Base-by-base conservation (phyloP, 1,140 invertebrate species). In the Orius insidiosus region DNA sequence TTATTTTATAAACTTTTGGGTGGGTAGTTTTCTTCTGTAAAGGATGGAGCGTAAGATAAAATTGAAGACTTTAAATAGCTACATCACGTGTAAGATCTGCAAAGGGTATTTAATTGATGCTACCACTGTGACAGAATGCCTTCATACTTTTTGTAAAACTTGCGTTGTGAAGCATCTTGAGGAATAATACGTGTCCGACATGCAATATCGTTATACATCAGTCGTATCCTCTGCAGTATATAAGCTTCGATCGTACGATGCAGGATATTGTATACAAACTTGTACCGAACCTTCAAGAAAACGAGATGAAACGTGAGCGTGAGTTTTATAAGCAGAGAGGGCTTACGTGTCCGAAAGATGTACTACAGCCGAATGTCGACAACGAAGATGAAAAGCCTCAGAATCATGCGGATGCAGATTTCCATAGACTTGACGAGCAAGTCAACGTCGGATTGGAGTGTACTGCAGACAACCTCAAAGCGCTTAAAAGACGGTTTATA, bases 251-350 rank as follows among this genome's bases (percentile, higher is more conserved):
- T 67, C 72, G 93, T 55, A 97, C 92, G 48, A 88, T 98, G 84
- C 94, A 98, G 66, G 92, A 97, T 69, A 93, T 98, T 65, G 92
- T 97, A 41, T 96, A 93, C 67, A 97, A 97, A 74, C 66, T 94
- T 53, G 88, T 94, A 52, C 88, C 88, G 49, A 78, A 89, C 59
- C 68, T 94, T 52, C 86, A 93, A 67, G 80, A 85, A 64, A 81
- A 51, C 38, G 86, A 92, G 70, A 75, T 83, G 48, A 80, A 80
- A 59, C 66, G 85, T 34, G 87, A 90, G 62, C 68, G 82, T 56
- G 83, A 87, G 55, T 92, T 90, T 64, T 92, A 92, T 62, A 71
- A 78, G 57, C 70, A 75, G 3, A 68, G 83, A 55, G 85, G 85
- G 43, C 66, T 89, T 51, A 78, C 83, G 2, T 89, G 84, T 69